These are phyloP conservation scores for Tauraco hartlaubi DNA, from an alignment of 2,797 vertebrate species.

Conservation along the genomic window DNA sequence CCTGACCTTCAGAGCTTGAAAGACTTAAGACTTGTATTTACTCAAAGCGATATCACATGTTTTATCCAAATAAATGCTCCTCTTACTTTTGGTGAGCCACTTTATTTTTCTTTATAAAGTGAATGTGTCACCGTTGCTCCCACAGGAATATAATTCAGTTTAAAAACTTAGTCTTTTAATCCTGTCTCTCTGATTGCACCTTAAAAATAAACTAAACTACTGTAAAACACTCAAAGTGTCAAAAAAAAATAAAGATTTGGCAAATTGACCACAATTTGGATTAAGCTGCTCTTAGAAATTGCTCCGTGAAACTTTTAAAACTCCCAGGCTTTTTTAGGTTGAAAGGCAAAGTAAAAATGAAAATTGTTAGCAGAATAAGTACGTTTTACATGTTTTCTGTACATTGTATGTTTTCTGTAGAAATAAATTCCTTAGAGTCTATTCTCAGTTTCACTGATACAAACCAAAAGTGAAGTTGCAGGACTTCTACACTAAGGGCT, in stretches of 20 bases:
- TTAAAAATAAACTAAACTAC: not conserved
- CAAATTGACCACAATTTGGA: not conserved
- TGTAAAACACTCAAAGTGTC: not conserved
- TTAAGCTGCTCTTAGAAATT: not conserved
- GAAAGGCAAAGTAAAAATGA: not conserved
- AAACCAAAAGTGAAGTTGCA: not conserved
- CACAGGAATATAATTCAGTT: not conserved
- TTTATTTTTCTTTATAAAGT: not conserved
- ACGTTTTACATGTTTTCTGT: not conserved
- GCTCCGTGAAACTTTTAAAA: not conserved
- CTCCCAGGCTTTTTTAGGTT: not conserved
- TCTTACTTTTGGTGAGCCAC: not conserved
- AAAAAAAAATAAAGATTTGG: not conserved
- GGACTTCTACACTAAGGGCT: not conserved
- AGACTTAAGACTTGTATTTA: not conserved
- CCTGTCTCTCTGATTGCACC: not conserved
- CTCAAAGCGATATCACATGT: not conserved
- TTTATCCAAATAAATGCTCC: not conserved
- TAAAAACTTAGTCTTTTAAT: not conserved
- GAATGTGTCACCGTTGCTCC: not conserved
- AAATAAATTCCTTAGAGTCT: not conserved
- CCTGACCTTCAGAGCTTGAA: not conserved
- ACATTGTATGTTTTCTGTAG: not conserved
- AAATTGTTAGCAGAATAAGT: not conserved
- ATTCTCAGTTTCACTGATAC: not conserved